Conservation (phyloP, 2,888 invertebrate genomes). For the Lumbricus terrestris region DNA sequence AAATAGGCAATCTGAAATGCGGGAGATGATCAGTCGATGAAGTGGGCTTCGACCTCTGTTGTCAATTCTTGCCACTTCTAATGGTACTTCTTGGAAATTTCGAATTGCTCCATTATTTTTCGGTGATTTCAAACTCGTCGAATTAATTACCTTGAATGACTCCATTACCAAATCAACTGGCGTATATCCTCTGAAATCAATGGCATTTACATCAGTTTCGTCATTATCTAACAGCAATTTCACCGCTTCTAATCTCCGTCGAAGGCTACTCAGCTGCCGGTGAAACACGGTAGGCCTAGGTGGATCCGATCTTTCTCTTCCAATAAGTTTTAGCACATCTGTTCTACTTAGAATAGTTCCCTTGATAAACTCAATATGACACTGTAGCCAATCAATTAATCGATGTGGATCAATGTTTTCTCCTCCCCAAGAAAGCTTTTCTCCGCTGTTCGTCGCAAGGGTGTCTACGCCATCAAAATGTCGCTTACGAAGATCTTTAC, state of each 20-base stretch:
- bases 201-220: background rate
- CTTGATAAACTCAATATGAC: fast-evolving
- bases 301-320: too few species aligned
- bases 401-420: too few species aligned
- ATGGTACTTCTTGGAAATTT: background rate
- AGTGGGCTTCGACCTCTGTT: background rate
- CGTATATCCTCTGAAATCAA: background rate
- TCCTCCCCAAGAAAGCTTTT: too few species aligned
- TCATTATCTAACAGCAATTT: too few species aligned
- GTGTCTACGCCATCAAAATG: background rate
- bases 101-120: background rate
- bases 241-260: too few species aligned
- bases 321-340: too few species aligned
- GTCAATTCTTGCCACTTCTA: too few species aligned
- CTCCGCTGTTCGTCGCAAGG: too few species aligned
- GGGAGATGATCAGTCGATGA: background rate
- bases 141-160: background rate
- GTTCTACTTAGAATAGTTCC: background rate
- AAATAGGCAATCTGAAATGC: background rate
- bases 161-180: background rate
- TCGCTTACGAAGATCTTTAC: background rate
- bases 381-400: background rate
- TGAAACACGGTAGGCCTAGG: too few species aligned
- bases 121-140: background rate
- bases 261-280: too few species aligned